phyloP scores from a whole-genome alignment of 2,797 vertebrate genomes.

The Anguilla megastoma region DNA sequence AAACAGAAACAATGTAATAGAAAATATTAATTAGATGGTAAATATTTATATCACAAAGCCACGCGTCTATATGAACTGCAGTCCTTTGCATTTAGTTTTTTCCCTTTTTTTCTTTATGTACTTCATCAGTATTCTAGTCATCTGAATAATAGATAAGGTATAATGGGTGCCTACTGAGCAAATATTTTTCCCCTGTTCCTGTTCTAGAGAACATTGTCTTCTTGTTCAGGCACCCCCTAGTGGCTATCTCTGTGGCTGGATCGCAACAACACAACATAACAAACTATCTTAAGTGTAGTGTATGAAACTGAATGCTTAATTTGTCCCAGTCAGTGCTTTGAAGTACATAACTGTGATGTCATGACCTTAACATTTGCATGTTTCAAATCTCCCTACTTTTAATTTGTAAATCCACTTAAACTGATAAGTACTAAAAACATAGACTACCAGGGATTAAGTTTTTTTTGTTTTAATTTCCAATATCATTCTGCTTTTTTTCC shows the following conservation, averaged over 20 bases:
- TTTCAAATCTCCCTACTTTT: neutral
- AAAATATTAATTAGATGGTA: neutral
- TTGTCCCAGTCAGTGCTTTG: neutral
- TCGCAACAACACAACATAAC: neutral
- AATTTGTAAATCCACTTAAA: neutral
- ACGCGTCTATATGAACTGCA: too few relatives aligned
- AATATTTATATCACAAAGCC: neutral
- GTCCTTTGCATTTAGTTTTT: neutral
- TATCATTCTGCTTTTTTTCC: neutral
- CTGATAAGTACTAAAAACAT: neutral
- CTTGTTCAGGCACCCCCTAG: neutral
- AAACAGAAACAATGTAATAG: neutral
- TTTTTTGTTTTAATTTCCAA: too few relatives aligned
- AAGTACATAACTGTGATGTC: neutral
- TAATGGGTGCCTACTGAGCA: neutral
- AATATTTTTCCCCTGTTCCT: neutral
- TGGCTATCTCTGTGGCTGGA: neutral
- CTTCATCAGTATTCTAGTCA: neutral
- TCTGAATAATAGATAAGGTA: slow-evolving; percentile 20
- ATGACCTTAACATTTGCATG: neutral
- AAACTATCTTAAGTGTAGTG: neutral
- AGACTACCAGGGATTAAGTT: neutral
- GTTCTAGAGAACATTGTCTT: neutral
- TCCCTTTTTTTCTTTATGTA: neutral
- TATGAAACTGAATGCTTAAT: neutral